Conservation (phyloP, 2,113 vertebrate species). For the Electrona antarctica region DNA sequence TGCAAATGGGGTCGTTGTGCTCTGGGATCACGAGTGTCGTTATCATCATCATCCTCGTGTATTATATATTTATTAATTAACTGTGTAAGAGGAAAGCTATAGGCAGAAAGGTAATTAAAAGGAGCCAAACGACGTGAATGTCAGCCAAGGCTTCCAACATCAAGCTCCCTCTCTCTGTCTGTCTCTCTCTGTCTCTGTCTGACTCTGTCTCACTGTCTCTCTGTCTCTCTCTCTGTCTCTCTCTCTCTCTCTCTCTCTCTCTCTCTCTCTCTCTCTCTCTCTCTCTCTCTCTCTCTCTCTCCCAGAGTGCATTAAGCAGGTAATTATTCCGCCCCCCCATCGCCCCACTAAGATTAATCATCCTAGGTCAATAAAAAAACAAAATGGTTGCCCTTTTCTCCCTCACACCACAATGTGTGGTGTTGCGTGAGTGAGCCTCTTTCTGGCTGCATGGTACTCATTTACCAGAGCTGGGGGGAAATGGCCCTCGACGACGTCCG, state of each 20-base stretch:
- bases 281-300: slow-evolving; percentile 33
- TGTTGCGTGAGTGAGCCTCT: slow-evolving; percentile 27
- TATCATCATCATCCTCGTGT: slow-evolving; percentile 33
- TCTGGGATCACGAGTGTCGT: slow-evolving; percentile 29
- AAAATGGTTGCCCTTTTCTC: slow-evolving; percentile 65
- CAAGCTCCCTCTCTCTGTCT: slow-evolving; percentile 32
- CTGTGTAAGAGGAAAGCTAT: slow-evolving; percentile 26
- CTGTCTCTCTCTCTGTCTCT: slow-evolving; percentile 29
- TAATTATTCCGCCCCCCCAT: slow-evolving; percentile 50
- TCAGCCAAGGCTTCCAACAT: slow-evolving; percentile 38
- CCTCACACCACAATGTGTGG: slow-evolving; percentile 8
- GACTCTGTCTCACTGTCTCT: slow-evolving; percentile 9
- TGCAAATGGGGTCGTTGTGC: slow-evolving; percentile 32
- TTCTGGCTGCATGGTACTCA: slow-evolving; percentile 39
- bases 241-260: slow-evolving; percentile 16
- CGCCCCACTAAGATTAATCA: slow-evolving; percentile 59
- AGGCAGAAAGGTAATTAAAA: slow-evolving; percentile 48
- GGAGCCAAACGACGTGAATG: slow-evolving; percentile 36
- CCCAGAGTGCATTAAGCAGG: slow-evolving; percentile 54
- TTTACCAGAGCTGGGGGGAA: slow-evolving; percentile 59
- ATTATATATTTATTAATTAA: slow-evolving; percentile 49
- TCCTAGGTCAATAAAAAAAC: slow-evolving; percentile 69
- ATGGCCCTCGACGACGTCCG: slow-evolving; percentile 25
- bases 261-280: slow-evolving; percentile 21
- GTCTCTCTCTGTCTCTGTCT: slow-evolving; percentile 33